Evolutionary conservation across 92 coral and sea anemone genomes (phyloP).

Genomic region (Phenganax marumi): DNA sequence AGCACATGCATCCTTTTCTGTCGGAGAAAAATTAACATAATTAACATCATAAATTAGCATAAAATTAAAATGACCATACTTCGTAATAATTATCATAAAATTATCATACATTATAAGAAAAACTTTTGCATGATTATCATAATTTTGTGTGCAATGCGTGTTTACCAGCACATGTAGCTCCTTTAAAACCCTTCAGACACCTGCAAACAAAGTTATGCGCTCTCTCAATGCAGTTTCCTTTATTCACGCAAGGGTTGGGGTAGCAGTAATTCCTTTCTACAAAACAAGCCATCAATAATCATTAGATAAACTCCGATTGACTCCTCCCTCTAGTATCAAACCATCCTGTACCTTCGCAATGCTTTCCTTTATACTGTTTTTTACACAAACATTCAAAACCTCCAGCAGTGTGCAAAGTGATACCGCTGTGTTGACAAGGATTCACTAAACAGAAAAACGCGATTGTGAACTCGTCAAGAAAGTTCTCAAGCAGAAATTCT

Average conservation of each 20-base stretch:
- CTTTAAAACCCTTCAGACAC: conserved; percentile 74
- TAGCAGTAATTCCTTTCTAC: conserved; percentile 58
- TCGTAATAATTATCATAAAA: too few relatives aligned
- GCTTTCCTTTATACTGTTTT: conserved; percentile 76
- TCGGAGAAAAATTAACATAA: not conserved
- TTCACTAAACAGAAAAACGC: conserved; percentile 28
- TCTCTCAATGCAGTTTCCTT: conserved; percentile 74
- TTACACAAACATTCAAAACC: conserved; percentile 90
- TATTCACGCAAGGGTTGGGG: conserved; percentile 69
- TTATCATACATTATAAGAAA: not conserved
- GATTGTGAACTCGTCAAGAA: not conserved
- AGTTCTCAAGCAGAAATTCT: not conserved
- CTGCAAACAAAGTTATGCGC: conserved; percentile 67
- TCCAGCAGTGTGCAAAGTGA: conserved; percentile 70
- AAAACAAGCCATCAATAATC: not conserved
- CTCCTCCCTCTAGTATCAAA: not conserved
- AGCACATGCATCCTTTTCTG: conserved; percentile 74
- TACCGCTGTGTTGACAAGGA: conserved; percentile 88
- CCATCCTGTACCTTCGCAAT: conserved; percentile 72
- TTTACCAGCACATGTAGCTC: conserved; percentile 81
- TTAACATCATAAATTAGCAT: not conserved
- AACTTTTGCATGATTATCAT: not conserved
- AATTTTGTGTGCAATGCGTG: not conserved
- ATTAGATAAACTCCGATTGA: too few relatives aligned
- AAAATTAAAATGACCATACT: too few relatives aligned